Percentiles rank a stretch among this genome's conserved stretches.
Conservation (phyloP, 2,797 vertebrate species). For the Dendrocincla tyrannina region DNA sequence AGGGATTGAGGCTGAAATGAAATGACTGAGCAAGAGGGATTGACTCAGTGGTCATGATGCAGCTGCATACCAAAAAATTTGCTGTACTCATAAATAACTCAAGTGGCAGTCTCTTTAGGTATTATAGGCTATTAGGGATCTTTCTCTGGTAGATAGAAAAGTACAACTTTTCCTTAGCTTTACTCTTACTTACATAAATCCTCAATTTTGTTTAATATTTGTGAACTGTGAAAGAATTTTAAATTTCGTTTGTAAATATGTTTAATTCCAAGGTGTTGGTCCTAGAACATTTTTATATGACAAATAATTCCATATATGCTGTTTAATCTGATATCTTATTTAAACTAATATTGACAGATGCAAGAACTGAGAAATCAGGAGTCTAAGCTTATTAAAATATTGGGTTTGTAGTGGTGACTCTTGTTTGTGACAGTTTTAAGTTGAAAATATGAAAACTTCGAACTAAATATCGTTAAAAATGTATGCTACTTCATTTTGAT, state of each 20-base stretch:
- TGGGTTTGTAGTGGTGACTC: not conserved
- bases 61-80: not conserved
- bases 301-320: not conserved
- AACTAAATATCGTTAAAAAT: not conserved
- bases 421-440: not conserved
- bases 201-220: not conserved
- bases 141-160: not conserved
- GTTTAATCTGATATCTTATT: not conserved
- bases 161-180: not conserved
- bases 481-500: not conserved
- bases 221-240: not conserved
- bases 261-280: not conserved
- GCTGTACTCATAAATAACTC: not conserved
- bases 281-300: not conserved
- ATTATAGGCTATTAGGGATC: not conserved
- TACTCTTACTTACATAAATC: not conserved
- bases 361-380: not conserved
- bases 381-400: not conserved
- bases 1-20: not conserved
- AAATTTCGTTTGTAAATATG: not conserved
- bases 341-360: not conserved
- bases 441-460: not conserved
- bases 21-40: not conserved
- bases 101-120: not conserved
- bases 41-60: not conserved